Base-by-base conservation (phyloP, 1,140 invertebrate species). In the Babylonia areolata region DNA sequence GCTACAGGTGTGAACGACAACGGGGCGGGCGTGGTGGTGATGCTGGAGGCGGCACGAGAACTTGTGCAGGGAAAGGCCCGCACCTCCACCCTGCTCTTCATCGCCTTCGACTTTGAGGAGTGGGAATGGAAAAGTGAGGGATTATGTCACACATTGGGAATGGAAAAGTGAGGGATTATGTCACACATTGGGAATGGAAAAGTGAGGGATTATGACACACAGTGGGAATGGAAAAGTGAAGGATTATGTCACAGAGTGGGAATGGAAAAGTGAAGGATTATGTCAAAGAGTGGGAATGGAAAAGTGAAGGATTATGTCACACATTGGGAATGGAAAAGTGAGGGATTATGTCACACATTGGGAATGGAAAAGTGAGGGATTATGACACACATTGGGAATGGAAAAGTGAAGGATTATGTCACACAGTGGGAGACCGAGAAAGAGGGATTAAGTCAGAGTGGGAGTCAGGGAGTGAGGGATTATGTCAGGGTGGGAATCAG, bases 1-100 rank as follows among this genome's bases (percentile, higher is more conserved):
- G 42, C n/a, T 6, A 15, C 51, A 90, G 89, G 89, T 17, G 87
- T 88, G 28, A 85, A 90, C 73, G 87, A 90, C 78, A 90, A 88
- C 80, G 89, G 89, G 20, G 86, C 87, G 23, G 89, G 79, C 35
- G 80, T 87, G 46, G 42, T 81, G 42, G n/a, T 37, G 54, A 31
- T 58, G 46, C 54, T 51, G 54, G 42, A 51, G 33, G 42, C 42
- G 9, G 80, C 80, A 23, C 80, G 42, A 0, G 37, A 79, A 79
- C 31, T 42, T 31, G 28, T 31, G 3, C 6, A 9, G 5, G 9
- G 35, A 11, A 51, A 12, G 3, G 23, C 28, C 15, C 80, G 54
- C 0, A 58, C 12, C n/a, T 54, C 15, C 42, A 81, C 80, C 6
- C n/a, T 81, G 1, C 42, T 81, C 42, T 64, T 58, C 46, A 54